phyloP scores from a whole-genome alignment of 64 coral and sea anemone species.

The Stichodactyla helianthus region DNA sequence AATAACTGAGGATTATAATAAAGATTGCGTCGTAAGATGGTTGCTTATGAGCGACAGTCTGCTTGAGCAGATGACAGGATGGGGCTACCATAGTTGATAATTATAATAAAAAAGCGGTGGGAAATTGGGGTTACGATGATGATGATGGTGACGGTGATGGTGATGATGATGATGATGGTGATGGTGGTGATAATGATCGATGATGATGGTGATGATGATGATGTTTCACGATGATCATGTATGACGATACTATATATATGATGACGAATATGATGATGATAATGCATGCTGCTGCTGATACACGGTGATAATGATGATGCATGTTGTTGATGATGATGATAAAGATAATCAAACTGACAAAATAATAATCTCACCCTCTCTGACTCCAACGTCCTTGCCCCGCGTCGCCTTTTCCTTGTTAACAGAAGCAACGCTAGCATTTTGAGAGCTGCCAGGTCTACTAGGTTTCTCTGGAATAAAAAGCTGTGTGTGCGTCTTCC shows the following conservation, averaged over 20 bases:
- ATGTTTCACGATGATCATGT: background rate
- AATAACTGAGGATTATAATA: too few species aligned
- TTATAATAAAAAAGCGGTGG: too few species aligned
- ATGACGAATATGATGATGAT: background rate
- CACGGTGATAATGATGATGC: background rate
- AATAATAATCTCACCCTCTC: background rate
- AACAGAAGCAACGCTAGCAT: background rate
- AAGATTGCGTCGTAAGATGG: too few species aligned
- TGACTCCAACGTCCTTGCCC: background rate
- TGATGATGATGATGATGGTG: background rate
- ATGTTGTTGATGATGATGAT: background rate
- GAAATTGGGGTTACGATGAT: background rate
- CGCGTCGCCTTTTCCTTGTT: background rate
- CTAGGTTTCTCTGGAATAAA: slow-evolving; percentile 41
- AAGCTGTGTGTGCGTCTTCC: slow-evolving; percentile 27
- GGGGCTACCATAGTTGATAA: too few species aligned
- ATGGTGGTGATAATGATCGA: background rate
- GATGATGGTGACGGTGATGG: background rate
- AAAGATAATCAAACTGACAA: background rate
- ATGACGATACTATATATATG: background rate
- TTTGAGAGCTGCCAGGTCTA: slow-evolving; percentile 38
- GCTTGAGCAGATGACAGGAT: too few species aligned
- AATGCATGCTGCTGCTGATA: background rate
- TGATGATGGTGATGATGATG: background rate
- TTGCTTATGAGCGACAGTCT: too few species aligned